These are phyloP conservation scores for Takifugu flavidus DNA, from an alignment of 2,113 vertebrate genomes.

Conservation along the genomic window DNA sequence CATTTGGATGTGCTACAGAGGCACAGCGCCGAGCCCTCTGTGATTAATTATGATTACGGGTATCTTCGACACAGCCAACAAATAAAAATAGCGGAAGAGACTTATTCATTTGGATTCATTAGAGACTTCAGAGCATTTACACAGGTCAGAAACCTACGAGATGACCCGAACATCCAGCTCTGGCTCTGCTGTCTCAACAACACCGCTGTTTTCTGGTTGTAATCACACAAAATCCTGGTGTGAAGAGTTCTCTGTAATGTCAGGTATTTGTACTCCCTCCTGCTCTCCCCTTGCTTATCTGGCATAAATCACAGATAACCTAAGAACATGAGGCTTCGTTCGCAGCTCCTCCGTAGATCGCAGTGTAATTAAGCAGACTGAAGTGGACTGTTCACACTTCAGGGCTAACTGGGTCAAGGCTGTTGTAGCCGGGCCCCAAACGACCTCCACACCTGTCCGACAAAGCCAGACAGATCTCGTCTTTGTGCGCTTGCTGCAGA, in stretches of 20 bases:
- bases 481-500: constrained; percentile 11
- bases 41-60: no score
- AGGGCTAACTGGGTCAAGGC: constrained; percentile 49
- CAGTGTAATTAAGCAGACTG: constrained; percentile 44
- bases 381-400: constrained; percentile 24
- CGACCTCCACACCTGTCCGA: constrained; percentile 49
- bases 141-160: no score
- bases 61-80: no score
- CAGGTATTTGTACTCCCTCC: constrained; percentile 22
- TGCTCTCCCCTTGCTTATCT: constrained; percentile 24
- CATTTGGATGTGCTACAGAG: no score
- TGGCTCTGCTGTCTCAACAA: no score
- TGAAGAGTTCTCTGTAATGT: constrained; percentile 23
- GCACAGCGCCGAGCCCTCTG: no score
- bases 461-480: constrained; percentile 46
- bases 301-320: constrained; percentile 36
- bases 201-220: not conserved
- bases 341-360: constrained; percentile 1
- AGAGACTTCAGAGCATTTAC: no score
- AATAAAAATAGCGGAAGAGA: not conserved
- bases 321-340: constrained; percentile 13
- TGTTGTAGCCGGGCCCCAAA: constrained; percentile 24
- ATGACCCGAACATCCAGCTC: no score
- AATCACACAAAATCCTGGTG: constrained; percentile 6
- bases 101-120: not conserved